These are phyloP conservation scores for Lepus americanus DNA, from an alignment of 2,113 vertebrate genomes.

Conservation along the genomic window DNA sequence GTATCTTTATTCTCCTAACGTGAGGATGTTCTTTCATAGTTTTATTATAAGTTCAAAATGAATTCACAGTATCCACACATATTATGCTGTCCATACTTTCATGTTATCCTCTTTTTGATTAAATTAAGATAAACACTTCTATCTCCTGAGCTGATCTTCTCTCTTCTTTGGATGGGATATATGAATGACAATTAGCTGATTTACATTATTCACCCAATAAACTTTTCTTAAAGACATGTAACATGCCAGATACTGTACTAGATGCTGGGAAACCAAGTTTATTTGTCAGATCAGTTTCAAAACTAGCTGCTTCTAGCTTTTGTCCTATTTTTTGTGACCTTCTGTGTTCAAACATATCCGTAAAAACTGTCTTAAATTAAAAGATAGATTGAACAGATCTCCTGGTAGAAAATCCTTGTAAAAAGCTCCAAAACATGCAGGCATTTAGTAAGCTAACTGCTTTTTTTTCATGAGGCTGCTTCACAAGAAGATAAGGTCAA, in stretches of 20 bases:
- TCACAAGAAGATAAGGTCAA: conserved; percentile 56
- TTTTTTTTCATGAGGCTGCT: background rate
- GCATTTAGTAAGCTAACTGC: background rate
- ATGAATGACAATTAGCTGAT: background rate
- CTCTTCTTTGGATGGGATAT: background rate
- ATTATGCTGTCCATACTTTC: background rate
- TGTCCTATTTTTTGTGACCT: background rate
- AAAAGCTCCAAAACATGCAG: background rate
- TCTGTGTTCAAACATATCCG: background rate
- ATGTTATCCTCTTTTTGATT: background rate
- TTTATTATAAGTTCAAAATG: background rate
- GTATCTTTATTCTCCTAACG: background rate
- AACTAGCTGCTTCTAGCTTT: conserved; percentile 10
- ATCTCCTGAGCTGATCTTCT: background rate
- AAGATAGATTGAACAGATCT: background rate
- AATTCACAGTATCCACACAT: conserved; percentile 1
- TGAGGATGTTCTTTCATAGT: background rate
- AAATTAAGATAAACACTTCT: background rate
- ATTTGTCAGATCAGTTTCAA: background rate
- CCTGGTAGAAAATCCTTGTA: background rate
- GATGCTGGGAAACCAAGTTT: conserved; percentile 3
- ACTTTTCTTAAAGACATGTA: background rate
- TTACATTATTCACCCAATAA: background rate
- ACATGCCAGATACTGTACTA: background rate
- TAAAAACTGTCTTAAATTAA: conserved; percentile 7